Conservation (phyloP, 2,888 invertebrate genomes). For the Hemithea aestivaria region DNA sequence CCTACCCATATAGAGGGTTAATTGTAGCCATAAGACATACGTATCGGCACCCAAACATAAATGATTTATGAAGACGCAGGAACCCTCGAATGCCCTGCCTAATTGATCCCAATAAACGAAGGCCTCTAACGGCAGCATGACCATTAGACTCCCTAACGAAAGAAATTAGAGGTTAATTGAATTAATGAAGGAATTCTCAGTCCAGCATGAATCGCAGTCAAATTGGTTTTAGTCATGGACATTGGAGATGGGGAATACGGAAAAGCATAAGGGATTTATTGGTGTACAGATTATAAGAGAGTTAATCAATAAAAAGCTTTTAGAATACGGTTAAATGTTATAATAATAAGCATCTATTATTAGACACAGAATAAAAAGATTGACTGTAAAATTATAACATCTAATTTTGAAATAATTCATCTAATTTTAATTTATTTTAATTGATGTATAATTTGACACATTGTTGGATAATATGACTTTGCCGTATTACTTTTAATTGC, state of each 20-base stretch:
- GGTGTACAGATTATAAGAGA: constrained; percentile 8
- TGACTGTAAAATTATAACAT: too few species aligned
- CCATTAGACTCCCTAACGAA: constrained; percentile 53
- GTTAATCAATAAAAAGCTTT: constrained; percentile 5
- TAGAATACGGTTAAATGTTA: too few species aligned
- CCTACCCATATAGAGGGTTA: constrained; percentile 4
- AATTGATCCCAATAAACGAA: constrained; percentile 68
- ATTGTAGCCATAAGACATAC: constrained; percentile 3
- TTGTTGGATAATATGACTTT: too few species aligned
- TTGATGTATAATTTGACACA: too few species aligned
- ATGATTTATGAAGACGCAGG: constrained; percentile 27
- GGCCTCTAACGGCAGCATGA: constrained; percentile 55
- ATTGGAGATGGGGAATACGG: constrained; percentile 17
- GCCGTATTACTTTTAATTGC: too few species aligned
- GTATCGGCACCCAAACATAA: constrained; percentile 25
- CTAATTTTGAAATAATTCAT: too few species aligned
- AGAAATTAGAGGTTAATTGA: constrained; percentile 68
- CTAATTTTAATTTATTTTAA: too few species aligned
- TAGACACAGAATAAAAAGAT: too few species aligned
- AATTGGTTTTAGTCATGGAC: constrained; percentile 31
- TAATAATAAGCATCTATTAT: too few species aligned
- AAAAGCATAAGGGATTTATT: constrained; percentile 7
- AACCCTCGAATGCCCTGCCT: constrained; percentile 31
- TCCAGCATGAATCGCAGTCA: constrained; percentile 30
- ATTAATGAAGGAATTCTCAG: constrained; percentile 50